A percentile compares a stretch with the other conserved stretches of the same genome.
phyloP scores from a whole-genome alignment of 1,140 invertebrate species.

The Battus philenor region DNA sequence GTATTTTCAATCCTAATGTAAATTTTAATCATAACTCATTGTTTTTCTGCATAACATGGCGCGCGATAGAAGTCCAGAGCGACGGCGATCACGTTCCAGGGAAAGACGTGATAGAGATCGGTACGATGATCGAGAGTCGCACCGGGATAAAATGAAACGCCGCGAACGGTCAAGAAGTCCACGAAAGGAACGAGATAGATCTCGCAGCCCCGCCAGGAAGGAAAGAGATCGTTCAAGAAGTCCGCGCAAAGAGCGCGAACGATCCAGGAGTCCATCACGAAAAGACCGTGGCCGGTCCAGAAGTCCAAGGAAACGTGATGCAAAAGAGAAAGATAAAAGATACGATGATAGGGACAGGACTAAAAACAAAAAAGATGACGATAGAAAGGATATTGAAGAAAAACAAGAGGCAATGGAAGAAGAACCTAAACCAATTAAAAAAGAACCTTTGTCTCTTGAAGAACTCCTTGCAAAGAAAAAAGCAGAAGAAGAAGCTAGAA shows the following conservation, averaged over 20 bases:
- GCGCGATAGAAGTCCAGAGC: constrained; percentile 52
- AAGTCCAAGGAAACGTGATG: constrained; percentile 55
- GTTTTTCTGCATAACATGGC: too few relatives aligned
- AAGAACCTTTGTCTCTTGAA: constrained; percentile 96
- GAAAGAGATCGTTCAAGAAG: constrained; percentile 39
- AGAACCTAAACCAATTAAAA: constrained; percentile 77
- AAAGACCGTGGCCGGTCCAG: constrained; percentile 47
- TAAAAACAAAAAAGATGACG: constrained; percentile 72
- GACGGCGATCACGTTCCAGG: constrained; percentile 55
- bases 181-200: constrained; percentile 44
- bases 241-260: constrained; percentile 39
- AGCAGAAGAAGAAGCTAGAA: constrained; percentile 93
- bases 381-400: constrained; percentile 62
- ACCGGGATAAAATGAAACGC: constrained; percentile 60
- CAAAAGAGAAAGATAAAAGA: constrained; percentile 53
- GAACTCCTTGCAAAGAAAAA: constrained; percentile 97
- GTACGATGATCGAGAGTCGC: constrained; percentile 54
- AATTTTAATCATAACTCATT: too few relatives aligned
- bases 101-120: constrained; percentile 58
- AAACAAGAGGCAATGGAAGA: constrained; percentile 41
- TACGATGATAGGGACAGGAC: constrained; percentile 61
- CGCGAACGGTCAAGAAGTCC: constrained; percentile 51
- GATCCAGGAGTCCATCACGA: constrained; percentile 36
- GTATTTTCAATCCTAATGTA: too few relatives aligned
- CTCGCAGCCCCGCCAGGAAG: constrained; percentile 39